These are phyloP conservation scores for Eurystomus glaucurus DNA, from an alignment of 2,797 vertebrate genomes.

Conservation along the genomic window DNA sequence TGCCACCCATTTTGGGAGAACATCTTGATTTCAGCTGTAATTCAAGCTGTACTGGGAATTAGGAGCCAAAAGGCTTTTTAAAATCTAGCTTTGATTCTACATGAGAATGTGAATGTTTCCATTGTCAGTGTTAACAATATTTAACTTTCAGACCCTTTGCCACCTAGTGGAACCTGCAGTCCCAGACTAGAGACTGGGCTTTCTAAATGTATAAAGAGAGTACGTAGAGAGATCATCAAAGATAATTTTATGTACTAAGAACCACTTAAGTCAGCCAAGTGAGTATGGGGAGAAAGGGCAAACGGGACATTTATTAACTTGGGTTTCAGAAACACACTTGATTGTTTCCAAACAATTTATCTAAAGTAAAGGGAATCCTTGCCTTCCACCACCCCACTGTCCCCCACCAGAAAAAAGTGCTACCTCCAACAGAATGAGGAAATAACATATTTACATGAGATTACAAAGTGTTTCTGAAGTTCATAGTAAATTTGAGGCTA, in stretches of 20 bases:
- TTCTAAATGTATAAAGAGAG: not conserved
- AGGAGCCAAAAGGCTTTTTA: accelerated
- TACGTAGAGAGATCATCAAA: not conserved
- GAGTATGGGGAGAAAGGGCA: not conserved
- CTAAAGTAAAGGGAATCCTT: accelerated
- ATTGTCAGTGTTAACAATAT: not conserved
- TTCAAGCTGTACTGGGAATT: not conserved
- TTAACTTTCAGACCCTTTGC: not conserved
- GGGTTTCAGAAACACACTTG: not conserved
- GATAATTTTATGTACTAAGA: not conserved
- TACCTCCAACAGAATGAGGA: not conserved
- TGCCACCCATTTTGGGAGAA: accelerated
- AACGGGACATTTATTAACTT: not conserved
- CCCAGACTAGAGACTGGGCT: not conserved
- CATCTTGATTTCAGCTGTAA: not conserved
- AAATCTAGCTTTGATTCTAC: not conserved
- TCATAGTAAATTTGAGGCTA: constrained; percentile 61
- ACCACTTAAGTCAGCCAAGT: not conserved
- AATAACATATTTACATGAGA: constrained; percentile 30
- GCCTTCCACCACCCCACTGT: accelerated
- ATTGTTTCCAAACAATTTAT: not conserved
- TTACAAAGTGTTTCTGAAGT: constrained; percentile 54
- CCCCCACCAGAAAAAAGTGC: accelerated
- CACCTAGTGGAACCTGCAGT: not conserved
- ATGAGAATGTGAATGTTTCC: not conserved